These are phyloP conservation scores for Sinella curviseta DNA, from an alignment of 1,140 invertebrate genomes.

Conservation along the genomic window DNA sequence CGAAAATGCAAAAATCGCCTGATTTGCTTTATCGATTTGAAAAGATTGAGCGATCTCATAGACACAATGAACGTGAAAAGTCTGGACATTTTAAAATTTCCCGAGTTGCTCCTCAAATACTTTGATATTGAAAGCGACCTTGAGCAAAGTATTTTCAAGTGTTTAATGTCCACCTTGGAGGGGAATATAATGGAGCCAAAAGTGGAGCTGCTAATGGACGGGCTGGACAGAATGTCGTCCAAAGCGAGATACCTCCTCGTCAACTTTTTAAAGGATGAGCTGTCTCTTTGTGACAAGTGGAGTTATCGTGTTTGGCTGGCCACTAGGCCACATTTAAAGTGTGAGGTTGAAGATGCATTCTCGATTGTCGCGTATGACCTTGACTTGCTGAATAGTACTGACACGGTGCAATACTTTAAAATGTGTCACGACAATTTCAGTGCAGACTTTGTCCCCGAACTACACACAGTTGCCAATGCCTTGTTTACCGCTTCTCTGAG, in stretches of 20 bases:
- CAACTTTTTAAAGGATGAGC: background rate
- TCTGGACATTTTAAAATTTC: background rate
- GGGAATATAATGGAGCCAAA: background rate
- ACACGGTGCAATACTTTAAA: background rate
- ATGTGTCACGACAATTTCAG: background rate
- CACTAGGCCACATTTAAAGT: background rate
- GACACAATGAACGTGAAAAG: background rate
- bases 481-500: background rate
- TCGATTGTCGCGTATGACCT: background rate
- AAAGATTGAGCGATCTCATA: background rate
- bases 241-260: background rate
- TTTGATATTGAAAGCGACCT: background rate
- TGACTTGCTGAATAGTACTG: background rate
- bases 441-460: background rate
- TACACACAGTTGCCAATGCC: no score
- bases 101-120: background rate
- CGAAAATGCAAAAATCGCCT: background rate
- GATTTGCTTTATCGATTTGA: background rate
- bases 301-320: background rate
- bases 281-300: background rate
- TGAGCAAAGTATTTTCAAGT: background rate
- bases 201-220: background rate
- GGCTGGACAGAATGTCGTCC: background rate
- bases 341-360: background rate
- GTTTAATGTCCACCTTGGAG: background rate